Percentiles rank a stretch among this genome's conserved stretches.
Evolutionary conservation across 2,888 invertebrate species (phyloP).

Genomic region (Lagria hirta): DNA sequence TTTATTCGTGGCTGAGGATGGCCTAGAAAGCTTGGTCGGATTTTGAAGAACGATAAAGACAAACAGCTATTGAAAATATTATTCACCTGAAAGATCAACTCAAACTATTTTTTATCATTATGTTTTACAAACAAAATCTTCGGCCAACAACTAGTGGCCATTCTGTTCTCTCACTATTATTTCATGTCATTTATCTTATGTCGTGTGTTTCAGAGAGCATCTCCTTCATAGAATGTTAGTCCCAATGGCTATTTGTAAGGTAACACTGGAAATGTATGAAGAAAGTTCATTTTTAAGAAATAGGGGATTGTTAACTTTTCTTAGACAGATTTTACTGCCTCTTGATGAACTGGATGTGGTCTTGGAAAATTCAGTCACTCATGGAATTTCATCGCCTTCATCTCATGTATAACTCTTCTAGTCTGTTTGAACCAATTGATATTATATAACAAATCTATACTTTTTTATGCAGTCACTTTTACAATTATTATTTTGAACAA

Average conservation of each 20-base stretch:
- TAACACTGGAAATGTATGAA: conserved; percentile 93
- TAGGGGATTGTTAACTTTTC: conserved; percentile 80
- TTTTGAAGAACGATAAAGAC: too few relatives aligned
- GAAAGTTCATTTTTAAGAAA: conserved; percentile 93
- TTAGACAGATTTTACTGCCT: conserved; percentile 87
- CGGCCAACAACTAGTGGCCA: conserved; percentile 2
- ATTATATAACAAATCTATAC: conserved; percentile 15
- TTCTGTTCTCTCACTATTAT: too few relatives aligned
- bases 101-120: too few relatives aligned
- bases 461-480: too few relatives aligned
- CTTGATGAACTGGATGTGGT: conserved; percentile 87
- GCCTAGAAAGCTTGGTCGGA: too few relatives aligned
- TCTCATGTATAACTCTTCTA: conserved; percentile 30
- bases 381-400: conserved; percentile 58
- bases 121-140: too few relatives aligned
- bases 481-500: too few relatives aligned
- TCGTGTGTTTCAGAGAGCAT: conserved; percentile 79
- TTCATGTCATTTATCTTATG: too few relatives aligned
- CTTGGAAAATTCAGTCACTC: conserved; percentile 81
- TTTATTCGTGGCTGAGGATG: too few relatives aligned
- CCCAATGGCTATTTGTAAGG: conserved; percentile 87
- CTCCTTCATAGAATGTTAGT: conserved; percentile 87
- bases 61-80: too few relatives aligned
- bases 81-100: too few relatives aligned
- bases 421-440: conserved; percentile 18